phyloP scores from a whole-genome alignment of 1,140 invertebrate genomes.

The Eufriesea mexicana region DNA sequence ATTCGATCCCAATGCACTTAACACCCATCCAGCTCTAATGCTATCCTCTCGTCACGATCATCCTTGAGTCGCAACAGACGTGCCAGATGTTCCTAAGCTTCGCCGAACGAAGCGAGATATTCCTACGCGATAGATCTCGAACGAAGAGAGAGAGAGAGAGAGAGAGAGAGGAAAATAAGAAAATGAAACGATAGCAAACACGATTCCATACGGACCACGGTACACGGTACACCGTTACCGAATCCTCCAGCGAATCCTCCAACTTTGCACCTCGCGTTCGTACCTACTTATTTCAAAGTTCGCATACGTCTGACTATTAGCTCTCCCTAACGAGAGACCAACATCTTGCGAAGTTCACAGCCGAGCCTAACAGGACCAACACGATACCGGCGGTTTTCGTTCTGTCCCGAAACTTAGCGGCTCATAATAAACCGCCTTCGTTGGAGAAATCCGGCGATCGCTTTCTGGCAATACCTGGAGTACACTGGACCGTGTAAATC shows the following conservation, averaged over 20 bases:
- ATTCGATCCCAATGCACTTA: constrained; percentile 66
- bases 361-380: background rate
- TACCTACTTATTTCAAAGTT: too few species aligned
- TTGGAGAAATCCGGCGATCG: constrained; percentile 62
- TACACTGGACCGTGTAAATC: constrained; percentile 73
- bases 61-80: constrained; percentile 58
- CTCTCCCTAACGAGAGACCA: background rate
- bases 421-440: constrained; percentile 41
- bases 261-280: background rate
- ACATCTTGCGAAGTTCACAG: background rate
- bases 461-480: constrained; percentile 61
- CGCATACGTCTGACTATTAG: too few species aligned
- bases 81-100: constrained; percentile 62
- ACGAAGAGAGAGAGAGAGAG: too few species aligned
- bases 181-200: background rate
- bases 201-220: background rate
- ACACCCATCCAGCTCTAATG: constrained; percentile 64
- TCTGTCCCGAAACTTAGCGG: constrained; percentile 21
- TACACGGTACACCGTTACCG: background rate
- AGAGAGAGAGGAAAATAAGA: background rate
- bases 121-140: constrained; percentile 38
- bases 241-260: background rate
- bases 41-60: constrained; percentile 65
- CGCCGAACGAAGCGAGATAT: constrained; percentile 41
- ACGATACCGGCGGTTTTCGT: background rate